phyloP scores from a whole-genome alignment of 1,140 invertebrate genomes.

The Polyergus mexicanus region DNA sequence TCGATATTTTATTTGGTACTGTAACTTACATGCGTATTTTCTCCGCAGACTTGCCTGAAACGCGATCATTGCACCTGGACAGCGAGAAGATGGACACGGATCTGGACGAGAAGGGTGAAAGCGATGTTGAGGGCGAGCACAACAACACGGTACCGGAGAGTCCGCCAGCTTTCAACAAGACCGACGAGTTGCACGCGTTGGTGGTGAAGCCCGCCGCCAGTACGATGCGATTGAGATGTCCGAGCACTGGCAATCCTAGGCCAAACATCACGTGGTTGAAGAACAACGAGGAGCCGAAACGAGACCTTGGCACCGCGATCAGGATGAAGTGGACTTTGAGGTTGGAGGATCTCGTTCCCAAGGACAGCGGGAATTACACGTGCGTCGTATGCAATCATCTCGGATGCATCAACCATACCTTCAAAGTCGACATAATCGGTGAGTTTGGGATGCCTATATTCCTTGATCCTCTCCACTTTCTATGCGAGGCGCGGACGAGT shows the following conservation, averaged over 20 bases:
- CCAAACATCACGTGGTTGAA: slow-evolving; percentile 94
- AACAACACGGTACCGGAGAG: slow-evolving; percentile 82
- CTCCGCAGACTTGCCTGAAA: slow-evolving; percentile 79
- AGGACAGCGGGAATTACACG: slow-evolving; percentile 94
- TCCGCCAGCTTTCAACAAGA: slow-evolving; percentile 86
- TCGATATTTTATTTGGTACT: too few relatives aligned
- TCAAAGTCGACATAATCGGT: slow-evolving; percentile 92
- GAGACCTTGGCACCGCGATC: slow-evolving; percentile 88
- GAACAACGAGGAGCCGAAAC: slow-evolving; percentile 88
- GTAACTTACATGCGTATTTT: background rate
- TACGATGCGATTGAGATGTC: slow-evolving; percentile 89
- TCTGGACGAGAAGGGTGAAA: slow-evolving; percentile 80
- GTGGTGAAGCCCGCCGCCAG: slow-evolving; percentile 90
- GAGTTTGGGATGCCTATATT: slow-evolving; percentile 78
- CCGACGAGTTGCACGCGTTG: slow-evolving; percentile 85
- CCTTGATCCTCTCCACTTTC: background rate
- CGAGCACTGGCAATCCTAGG: slow-evolving; percentile 90
- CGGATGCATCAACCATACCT: slow-evolving; percentile 92
- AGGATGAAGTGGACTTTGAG: slow-evolving; percentile 89
- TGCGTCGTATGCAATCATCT: slow-evolving; percentile 93
- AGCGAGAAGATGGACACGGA: slow-evolving; percentile 68
- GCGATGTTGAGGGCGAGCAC: slow-evolving; percentile 82
- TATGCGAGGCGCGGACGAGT: background rate
- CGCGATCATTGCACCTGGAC: slow-evolving; percentile 82
- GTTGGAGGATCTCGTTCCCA: slow-evolving; percentile 91